Evolutionary conservation across 2,113 vertebrate genomes (phyloP), one percentile per base, ranked within the genome.

Genomic region (Sminthopsis crassicaudata): DNA sequence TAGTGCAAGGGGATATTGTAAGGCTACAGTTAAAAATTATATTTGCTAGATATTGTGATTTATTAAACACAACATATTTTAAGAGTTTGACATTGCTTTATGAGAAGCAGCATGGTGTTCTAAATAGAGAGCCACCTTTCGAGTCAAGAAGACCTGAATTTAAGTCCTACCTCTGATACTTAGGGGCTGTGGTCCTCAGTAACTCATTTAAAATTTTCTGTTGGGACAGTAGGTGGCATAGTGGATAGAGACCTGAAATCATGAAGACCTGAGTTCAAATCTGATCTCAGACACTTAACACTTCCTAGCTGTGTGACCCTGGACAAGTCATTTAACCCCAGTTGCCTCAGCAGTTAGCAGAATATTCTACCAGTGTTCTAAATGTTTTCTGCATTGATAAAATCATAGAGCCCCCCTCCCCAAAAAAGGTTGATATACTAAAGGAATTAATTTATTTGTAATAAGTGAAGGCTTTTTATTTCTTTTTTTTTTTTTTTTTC

Each of bases 391-490:
- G 27, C 57, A 30, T 60, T 60, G 57, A 60, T 60, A 10, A 30
- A 60, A 30, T 60, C 57, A 12, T 11, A 60, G 10, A 11, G 9
- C 50, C 9, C 50, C 50, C 16, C 22, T n/a, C 60, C 30, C 60
- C 26, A 30, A n/a, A 16, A 19, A 19, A 16, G 12, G 19, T 76
- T 76, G 4, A 76, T 76, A n/a, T 76, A 19, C 4, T 96, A 54
- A 36, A 55, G 19, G 2, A 60, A 2, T 48, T 94, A 0, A 57
- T 89, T 94, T 36, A 67, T 67, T 76, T 76, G 60, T 76, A 76
- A 48, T 52, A 36, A 57, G 51, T 94, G 90, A 94, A 53, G 48
- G 91, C 93, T 94, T 42, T 51, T 91, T 51, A 51, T 95, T 88
- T 92, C 19, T 93, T 93, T 48, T 48, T 48, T 48, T 48, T 48